Percentiles rank a stretch among this genome's conserved stretches.
Conservation (phyloP, 2,888 invertebrate species). For the Drosophila borborema region DNA sequence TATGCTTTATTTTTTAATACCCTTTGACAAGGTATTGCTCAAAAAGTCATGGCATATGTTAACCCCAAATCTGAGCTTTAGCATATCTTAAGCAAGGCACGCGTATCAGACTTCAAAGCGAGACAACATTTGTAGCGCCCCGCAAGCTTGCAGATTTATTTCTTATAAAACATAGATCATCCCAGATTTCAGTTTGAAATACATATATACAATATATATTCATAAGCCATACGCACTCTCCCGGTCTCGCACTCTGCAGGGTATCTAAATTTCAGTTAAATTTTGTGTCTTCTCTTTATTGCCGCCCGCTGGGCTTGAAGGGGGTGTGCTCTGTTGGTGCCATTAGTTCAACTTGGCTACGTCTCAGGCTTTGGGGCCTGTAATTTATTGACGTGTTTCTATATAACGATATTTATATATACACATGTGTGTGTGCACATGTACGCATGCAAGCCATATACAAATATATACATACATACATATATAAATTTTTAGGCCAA, state of each 20-base stretch:
- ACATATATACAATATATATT: not conserved
- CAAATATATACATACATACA: conserved; percentile 13
- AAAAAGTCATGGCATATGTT: not conserved
- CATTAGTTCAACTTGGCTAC: conserved; percentile 68
- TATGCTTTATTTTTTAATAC: conserved; percentile 20
- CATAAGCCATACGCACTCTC: not conserved
- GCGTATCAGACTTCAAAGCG: not conserved
- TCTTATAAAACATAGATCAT: not conserved
- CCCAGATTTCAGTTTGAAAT: not conserved
- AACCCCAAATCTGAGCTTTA: not conserved
- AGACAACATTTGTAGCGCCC: not conserved
- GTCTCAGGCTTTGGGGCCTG: conserved; percentile 54
- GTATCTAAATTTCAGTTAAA: conserved; percentile 18
- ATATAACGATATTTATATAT: conserved; percentile 52
- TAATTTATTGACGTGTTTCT: conserved; percentile 75
- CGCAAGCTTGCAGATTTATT: not conserved
- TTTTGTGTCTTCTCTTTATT: conserved; percentile 13
- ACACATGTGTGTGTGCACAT: not conserved
- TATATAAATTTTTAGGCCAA: conserved; percentile 63
- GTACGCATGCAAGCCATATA: conserved; percentile 23
- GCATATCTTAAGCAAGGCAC: not conserved
- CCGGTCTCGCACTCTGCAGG: not conserved
- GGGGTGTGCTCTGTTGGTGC: conserved; percentile 25
- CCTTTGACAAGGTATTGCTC: not conserved
- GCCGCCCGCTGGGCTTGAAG: conserved; percentile 3